Evolutionary conservation across 1,140 invertebrate genomes (phyloP).

Genomic region (Brachionus rotundiformis): DNA sequence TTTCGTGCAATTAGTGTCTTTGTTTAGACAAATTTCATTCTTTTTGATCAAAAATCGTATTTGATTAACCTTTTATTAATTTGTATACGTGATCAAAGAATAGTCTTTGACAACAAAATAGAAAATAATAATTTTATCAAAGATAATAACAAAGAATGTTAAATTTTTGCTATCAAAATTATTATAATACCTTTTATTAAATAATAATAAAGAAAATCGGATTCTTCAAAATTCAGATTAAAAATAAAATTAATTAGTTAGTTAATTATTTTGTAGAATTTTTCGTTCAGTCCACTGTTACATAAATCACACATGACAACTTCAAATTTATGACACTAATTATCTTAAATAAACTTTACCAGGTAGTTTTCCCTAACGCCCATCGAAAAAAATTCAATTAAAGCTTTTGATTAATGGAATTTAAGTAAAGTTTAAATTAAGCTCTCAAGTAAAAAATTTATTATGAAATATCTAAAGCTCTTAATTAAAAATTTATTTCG

Average conservation of each 20-base stretch:
- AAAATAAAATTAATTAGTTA: background rate
- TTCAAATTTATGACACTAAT: background rate
- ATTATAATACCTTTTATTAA: background rate
- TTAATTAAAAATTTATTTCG: constrained; percentile 10
- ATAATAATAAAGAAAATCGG: background rate
- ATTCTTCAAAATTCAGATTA: constrained; percentile 5
- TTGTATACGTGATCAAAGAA: background rate
- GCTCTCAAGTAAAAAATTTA: background rate
- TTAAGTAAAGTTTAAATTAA: constrained; percentile 12
- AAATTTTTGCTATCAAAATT: background rate
- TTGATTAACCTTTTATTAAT: background rate
- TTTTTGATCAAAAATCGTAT: background rate
- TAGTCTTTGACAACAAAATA: background rate
- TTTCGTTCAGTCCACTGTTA: background rate
- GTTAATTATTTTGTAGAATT: background rate
- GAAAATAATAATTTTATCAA: too few relatives aligned
- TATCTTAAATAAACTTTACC: background rate
- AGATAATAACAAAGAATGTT: too few relatives aligned
- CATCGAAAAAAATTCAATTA: background rate
- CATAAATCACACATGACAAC: background rate
- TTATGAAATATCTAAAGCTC: background rate
- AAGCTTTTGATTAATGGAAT: background rate
- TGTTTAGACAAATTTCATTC: background rate
- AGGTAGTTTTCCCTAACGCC: background rate
- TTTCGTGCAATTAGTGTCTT: background rate